These are phyloP conservation scores for Aspidoscelis tigris DNA, from an alignment of 2,113 vertebrate genomes.

Conservation along the genomic window DNA sequence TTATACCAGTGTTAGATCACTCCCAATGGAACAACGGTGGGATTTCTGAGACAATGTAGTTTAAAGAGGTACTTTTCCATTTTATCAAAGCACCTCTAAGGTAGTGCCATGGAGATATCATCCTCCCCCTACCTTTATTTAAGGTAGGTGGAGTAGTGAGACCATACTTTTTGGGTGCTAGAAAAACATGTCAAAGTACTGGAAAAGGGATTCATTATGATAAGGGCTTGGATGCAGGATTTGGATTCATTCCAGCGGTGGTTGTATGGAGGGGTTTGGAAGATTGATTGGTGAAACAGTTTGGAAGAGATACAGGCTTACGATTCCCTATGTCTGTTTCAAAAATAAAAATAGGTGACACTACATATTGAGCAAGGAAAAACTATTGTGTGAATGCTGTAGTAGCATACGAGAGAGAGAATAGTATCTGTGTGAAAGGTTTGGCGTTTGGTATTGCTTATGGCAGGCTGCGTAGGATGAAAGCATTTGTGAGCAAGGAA, in stretches of 20 bases:
- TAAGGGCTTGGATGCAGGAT: not conserved
- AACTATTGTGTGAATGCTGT: not conserved
- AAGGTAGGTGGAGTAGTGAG: not conserved
- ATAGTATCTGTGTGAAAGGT: not conserved
- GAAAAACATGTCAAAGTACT: not conserved
- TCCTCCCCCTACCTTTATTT: not conserved
- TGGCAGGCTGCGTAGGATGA: not conserved
- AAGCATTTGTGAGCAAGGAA: not conserved
- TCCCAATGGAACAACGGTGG: too few species aligned
- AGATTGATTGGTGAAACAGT: not conserved
- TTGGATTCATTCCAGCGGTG: not conserved
- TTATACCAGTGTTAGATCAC: too few species aligned
- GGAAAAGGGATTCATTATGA: not conserved
- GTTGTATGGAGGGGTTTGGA: not conserved
- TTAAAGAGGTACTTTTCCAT: too few species aligned
- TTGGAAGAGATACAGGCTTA: not conserved
- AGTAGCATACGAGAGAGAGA: not conserved
- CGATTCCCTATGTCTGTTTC: not conserved
- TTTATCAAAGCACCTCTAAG: too few species aligned
- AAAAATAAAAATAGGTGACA: not conserved
- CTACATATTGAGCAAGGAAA: not conserved
- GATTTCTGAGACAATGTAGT: too few species aligned
- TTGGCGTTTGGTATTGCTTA: not conserved
- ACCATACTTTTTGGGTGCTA: not conserved
- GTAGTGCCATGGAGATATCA: not conserved